Evolutionary conservation across 1,140 invertebrate species (phyloP), one percentile per base, ranked within the genome.

Genomic region (Bilobella aurantiaca): DNA sequence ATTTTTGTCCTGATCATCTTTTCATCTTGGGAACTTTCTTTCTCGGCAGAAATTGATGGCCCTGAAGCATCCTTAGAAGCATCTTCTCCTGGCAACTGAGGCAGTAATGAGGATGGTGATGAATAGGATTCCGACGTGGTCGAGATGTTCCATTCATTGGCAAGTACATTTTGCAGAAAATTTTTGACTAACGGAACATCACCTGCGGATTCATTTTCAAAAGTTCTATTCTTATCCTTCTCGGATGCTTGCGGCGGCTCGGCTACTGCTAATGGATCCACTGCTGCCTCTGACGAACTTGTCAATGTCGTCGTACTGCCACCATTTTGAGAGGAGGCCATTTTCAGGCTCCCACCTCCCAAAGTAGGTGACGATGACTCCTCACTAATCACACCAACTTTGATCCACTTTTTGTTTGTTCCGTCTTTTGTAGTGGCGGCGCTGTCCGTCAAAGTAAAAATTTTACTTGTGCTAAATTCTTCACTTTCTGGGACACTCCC

Each of bases 351-450:
- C 58, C 29, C 23, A n/a, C 2, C 28, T 12, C 37, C 21, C 30
- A 59, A 72, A 73, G 71, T 70, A 73, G 71, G 69, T 68, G 68
- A 59, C 3, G 34, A 73, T 65, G 68, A 63, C 62, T 65, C n/a
- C n/a, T n/a, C 56, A 12, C 67, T 72, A 72, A 72, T 69, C 53
- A 72, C 66, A 59, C 69, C 68, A 68, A 72, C 68, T 73, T 69
- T 73, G 71, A 70, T 73, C 71, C 71, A 73, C 68, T 73, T 73
- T 62, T 60, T 30, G 42, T 32, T 30, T 5, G n/a, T 34, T n/a
- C 28, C 64, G 16, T 1, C 29, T 37, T 21, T 34, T 56, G 46
- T 27, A 63, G 47, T 21, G 34, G 30, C 30, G 21, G 57, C 57
- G 30, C 28, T 29, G 21, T 53, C 49, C 49, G 8, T 42, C 34